Evolutionary conservation across 2,797 vertebrate genomes (phyloP).

Genomic region (Eutrigla gurnardus): DNA sequence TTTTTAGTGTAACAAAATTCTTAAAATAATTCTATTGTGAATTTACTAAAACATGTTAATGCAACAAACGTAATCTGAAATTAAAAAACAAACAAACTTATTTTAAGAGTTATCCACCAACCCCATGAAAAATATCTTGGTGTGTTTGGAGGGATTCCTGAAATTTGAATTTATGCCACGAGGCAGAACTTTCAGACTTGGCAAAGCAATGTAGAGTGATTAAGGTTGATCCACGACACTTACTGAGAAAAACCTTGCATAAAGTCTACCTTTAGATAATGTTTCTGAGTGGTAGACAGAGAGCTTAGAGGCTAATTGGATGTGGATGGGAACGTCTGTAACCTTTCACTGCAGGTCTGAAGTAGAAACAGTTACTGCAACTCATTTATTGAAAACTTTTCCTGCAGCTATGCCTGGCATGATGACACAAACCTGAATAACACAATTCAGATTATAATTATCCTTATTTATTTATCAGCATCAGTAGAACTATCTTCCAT

Average conservation of each 20-base stretch:
- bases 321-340: conserved; percentile 1
- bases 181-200: background rate
- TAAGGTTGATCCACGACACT: background rate
- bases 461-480: background rate
- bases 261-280: background rate
- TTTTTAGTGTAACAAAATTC: too few species aligned
- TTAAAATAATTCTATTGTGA: too few species aligned
- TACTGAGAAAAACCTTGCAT: background rate
- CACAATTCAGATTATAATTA: background rate
- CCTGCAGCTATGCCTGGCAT: background rate
- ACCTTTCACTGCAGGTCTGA: conserved; percentile 1
- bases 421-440: background rate
- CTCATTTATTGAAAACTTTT: background rate
- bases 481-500: background rate
- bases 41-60: too few species aligned
- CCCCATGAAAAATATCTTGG: too few species aligned
- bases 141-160: background rate
- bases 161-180: background rate
- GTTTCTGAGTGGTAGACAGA: background rate
- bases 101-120: too few species aligned
- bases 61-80: too few species aligned
- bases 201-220: background rate
- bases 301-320: conserved; percentile 8
- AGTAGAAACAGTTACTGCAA: conserved; percentile 2
- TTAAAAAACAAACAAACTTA: too few species aligned